A percentile compares a stretch with the other conserved stretches of the same genome.
Evolutionary conservation across 2,113 vertebrate genomes (phyloP).

Genomic region (Suricata suricatta): DNA sequence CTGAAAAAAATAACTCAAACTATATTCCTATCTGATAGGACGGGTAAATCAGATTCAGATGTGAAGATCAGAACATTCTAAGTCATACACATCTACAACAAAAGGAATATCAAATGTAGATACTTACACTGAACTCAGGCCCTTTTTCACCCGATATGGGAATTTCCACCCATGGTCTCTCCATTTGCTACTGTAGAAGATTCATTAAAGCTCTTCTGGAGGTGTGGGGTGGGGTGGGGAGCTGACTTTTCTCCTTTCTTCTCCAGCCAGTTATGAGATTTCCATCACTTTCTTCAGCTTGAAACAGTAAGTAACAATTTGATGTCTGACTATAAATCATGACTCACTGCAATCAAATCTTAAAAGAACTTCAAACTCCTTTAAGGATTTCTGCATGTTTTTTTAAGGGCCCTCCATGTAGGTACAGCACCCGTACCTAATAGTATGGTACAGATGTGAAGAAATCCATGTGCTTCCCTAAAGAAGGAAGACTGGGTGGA

Average conservation of each 20-base stretch:
- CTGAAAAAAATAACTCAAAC: background rate
- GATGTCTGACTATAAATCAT: slow-evolving; percentile 10
- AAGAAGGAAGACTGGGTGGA: background rate
- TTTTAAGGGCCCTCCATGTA: background rate
- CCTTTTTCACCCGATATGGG: background rate
- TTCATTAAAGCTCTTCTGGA: slow-evolving; percentile 16
- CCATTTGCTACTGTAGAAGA: background rate
- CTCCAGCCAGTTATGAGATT: background rate
- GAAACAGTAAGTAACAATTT: background rate
- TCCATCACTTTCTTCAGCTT: background rate
- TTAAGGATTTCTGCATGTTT: background rate
- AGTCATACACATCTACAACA: background rate
- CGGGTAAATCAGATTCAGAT: background rate
- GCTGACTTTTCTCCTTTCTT: background rate
- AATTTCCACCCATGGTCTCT: background rate
- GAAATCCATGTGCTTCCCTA: background rate
- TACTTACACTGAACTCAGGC: background rate
- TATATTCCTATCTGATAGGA: background rate
- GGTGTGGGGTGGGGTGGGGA: background rate
- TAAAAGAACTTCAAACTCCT: background rate
- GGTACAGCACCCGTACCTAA: background rate
- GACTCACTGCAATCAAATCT: background rate
- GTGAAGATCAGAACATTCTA: background rate
- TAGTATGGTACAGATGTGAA: background rate
- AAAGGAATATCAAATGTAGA: background rate